Conservation (phyloP, 2,113 vertebrate genomes). For the Argyrosomus japonicus region DNA sequence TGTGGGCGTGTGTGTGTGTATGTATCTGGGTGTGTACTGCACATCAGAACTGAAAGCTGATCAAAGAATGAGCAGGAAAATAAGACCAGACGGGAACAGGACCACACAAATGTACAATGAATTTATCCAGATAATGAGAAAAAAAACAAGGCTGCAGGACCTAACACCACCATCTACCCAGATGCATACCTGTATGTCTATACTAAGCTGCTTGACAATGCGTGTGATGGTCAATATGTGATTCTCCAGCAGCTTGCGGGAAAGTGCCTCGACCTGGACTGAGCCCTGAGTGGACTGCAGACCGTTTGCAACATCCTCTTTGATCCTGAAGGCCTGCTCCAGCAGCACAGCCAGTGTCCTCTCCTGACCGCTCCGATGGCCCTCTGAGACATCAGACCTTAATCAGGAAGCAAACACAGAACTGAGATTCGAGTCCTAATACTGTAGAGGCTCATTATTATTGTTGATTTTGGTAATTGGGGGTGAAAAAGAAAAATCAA, state of each 20-base stretch:
- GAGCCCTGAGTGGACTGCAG: slow-evolving; percentile 77
- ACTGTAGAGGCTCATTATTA: not conserved
- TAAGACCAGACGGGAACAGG: not conserved
- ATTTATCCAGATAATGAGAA: not conserved
- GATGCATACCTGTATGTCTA: slow-evolving; percentile 83
- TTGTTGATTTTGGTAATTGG: not conserved
- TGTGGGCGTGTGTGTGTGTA: slow-evolving; percentile 11
- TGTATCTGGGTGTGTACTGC: slow-evolving; percentile 12
- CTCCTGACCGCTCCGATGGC: slow-evolving; percentile 80
- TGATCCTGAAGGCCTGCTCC: slow-evolving; percentile 87
- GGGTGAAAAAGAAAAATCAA: not conserved
- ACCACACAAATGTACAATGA: not conserved
- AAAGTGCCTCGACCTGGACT: slow-evolving; percentile 75
- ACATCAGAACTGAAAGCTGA: slow-evolving; percentile 30
- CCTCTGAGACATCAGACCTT: slow-evolving; percentile 73
- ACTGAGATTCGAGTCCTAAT: not conserved
- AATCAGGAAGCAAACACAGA: slow-evolving; percentile 19
- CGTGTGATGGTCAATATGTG: slow-evolving; percentile 86
- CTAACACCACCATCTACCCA: not conserved
- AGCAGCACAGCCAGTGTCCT: slow-evolving; percentile 82
- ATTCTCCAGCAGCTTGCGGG: slow-evolving; percentile 85
- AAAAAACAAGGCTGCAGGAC: not conserved
- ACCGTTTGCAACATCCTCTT: slow-evolving; percentile 82
- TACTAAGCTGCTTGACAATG: slow-evolving; percentile 88
- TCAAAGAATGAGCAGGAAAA: not conserved